These are phyloP conservation scores for Bucco capensis DNA, from an alignment of 2,113 vertebrate genomes.

Conservation along the genomic window DNA sequence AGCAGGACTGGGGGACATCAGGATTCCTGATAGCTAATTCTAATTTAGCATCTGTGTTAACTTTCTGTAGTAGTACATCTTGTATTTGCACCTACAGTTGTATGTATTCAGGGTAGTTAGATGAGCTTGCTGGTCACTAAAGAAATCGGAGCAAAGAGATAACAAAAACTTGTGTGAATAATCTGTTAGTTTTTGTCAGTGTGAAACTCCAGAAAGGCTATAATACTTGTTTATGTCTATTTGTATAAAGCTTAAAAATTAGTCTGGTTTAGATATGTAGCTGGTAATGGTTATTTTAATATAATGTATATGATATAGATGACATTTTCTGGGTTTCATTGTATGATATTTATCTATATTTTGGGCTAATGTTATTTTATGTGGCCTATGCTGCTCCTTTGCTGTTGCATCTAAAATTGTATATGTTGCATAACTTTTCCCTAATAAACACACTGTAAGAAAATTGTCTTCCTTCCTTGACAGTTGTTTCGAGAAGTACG, in stretches of 20 bases:
- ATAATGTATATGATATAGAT: neutral
- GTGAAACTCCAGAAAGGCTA: neutral
- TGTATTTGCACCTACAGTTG: neutral
- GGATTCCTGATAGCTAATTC: neutral
- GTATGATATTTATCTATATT: neutral
- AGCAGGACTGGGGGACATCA: neutral
- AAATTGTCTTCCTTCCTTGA: slow-evolving; percentile 64
- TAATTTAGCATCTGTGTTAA: neutral
- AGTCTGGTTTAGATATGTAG: neutral
- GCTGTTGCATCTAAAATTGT: neutral
- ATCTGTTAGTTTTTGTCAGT: neutral
- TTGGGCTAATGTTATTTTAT: neutral
- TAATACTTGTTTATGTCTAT: neutral
- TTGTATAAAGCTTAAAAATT: neutral
- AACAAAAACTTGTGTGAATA: neutral
- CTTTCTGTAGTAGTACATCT: neutral
- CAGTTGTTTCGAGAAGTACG: slow-evolving; percentile 97
- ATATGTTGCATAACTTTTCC: neutral
- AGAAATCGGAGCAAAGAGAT: neutral
- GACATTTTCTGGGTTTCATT: neutral
- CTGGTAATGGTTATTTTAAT: neutral
- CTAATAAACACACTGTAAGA: neutral
- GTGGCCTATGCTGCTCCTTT: neutral
- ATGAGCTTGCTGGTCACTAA: neutral
- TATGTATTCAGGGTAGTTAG: neutral